Base-by-base conservation (phyloP, 2,797 vertebrate species). In the Anniella stebbinsi region DNA sequence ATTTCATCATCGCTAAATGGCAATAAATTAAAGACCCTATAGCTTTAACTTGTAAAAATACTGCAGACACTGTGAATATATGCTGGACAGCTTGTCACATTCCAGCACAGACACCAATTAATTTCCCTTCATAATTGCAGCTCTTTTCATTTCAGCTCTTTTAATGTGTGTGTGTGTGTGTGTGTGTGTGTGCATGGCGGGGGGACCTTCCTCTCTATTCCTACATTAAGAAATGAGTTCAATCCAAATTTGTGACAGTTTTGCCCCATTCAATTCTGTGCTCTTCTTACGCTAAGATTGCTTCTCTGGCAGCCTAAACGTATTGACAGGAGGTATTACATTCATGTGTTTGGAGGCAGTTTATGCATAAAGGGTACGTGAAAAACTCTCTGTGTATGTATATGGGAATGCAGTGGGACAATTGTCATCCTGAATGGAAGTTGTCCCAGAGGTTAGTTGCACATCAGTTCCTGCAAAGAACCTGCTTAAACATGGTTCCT, bases 71-170 rank as follows among this genome's bases (percentile, higher is more conserved):
- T 84, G 88, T 84, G 90, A 95, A 92, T 92, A 38, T 69, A 18
- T 88, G 87, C 89, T 87, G 82, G 92, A 92, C 93, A 93, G 75
- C 90, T 94, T 93, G 91, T 92, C 92, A 93, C 81, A 94, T 87
- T 30, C 91, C 92, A 89, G 81, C 94, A 92, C 88, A 94, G 92
- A 95, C 92, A 93, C 92, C 93, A 95, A 91, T 95, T 96, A 94
- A 93, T 95, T 95, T 85, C n/a, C 81, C 91, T 82, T 84, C n/a
- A 63, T 95, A 93, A 88, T 93, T 94, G 87, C 63, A 63, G 69
- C 41, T 94, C 93, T 57, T 51, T 93, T 92, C 78, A 91, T 69
- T 87, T 63, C 9, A 81, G n/a, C 48, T 91, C 70, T 86, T 93
- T 84, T 95, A 92, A 94, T 3, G 9, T 77, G 28, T 11, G 69